Percentiles rank a stretch among this genome's conserved stretches.
Conservation (phyloP, 2,888 invertebrate genomes). For the Scotopteryx bipunctaria region DNA sequence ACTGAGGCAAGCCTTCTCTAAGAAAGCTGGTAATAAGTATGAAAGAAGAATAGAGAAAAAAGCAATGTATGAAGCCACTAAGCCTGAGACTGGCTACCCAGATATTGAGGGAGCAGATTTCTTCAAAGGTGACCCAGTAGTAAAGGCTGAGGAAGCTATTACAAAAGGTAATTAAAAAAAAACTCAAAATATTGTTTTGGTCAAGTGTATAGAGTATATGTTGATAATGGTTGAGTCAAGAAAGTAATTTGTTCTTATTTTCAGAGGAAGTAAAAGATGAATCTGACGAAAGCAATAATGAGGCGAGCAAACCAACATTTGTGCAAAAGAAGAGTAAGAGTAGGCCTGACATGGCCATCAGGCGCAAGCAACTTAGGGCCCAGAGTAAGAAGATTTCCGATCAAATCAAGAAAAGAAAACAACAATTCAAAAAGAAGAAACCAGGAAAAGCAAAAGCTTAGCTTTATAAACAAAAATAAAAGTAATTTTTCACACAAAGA, state of each 20-base stretch:
- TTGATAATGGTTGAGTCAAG: too few species aligned
- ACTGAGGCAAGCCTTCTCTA: conserved; percentile 88
- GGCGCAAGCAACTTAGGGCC: conserved; percentile 75
- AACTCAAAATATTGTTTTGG: too few species aligned
- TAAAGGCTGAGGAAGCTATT: conserved; percentile 81
- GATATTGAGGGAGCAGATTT: conserved; percentile 89
- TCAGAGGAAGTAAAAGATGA: conserved; percentile 64
- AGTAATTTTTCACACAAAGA: conserved; percentile 46
- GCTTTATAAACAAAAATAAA: conserved; percentile 37
- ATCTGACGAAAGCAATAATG: conserved; percentile 42
- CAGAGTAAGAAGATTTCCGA: conserved; percentile 75
- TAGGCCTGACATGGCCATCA: conserved; percentile 72
- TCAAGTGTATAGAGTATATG: too few species aligned
- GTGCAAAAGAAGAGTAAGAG: conserved; percentile 59
- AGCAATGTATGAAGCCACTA: conserved; percentile 87
- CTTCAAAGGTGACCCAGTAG: conserved; percentile 86
- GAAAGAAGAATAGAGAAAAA: conserved; percentile 91
- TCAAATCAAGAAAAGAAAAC: conserved; percentile 75
- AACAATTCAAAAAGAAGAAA: conserved; percentile 68
- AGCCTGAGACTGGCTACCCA: conserved; percentile 88
- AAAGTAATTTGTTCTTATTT: conserved; percentile 29
- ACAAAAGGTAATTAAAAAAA: conserved; percentile 67
- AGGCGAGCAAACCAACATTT: conserved; percentile 45
- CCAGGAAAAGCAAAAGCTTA: conserved; percentile 57
- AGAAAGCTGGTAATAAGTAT: conserved; percentile 89